A percentile compares a stretch with the other conserved stretches of the same genome.
Evolutionary conservation across 1,140 invertebrate species (phyloP).

Genomic region (Heliothis virescens): DNA sequence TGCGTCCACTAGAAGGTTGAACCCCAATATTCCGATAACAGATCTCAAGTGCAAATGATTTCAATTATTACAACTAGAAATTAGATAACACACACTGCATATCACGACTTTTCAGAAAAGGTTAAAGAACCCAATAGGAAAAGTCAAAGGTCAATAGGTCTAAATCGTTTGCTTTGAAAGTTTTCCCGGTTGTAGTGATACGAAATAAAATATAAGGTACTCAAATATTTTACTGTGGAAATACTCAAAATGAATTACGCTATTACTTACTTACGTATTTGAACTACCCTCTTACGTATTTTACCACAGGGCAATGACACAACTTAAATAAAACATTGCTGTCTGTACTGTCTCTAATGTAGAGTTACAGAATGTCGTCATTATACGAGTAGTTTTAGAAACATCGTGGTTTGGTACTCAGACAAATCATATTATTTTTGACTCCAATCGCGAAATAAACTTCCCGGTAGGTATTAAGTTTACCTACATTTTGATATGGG

Average conservation of each 20-base stretch:
- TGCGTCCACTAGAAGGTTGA: not conserved
- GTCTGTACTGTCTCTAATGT: not conserved
- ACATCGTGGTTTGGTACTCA: not conserved
- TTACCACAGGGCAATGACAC: constrained; percentile 40
- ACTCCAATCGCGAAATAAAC: no score
- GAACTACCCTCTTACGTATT: constrained; percentile 33
- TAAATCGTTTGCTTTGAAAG: not conserved
- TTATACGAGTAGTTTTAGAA: not conserved
- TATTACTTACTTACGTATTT: not conserved
- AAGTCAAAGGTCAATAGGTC: not conserved
- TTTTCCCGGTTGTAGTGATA: not conserved
- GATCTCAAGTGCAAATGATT: not conserved
- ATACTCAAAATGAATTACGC: constrained; percentile 19
- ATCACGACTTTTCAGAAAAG: no score
- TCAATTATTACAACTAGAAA: not conserved
- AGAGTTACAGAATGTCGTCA: constrained; percentile 1
- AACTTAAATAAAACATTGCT: constrained; percentile 22
- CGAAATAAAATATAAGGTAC: not conserved
- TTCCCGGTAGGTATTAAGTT: no score
- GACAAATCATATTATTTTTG: no score
- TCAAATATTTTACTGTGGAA: not conserved
- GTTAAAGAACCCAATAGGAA: no score
- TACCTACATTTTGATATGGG: not conserved
- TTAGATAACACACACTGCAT: not conserved
- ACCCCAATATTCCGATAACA: constrained; percentile 2